phyloP scores from a whole-genome alignment of 53 echinoderm and acorn worm species.

The Echinometra lucunter region DNA sequence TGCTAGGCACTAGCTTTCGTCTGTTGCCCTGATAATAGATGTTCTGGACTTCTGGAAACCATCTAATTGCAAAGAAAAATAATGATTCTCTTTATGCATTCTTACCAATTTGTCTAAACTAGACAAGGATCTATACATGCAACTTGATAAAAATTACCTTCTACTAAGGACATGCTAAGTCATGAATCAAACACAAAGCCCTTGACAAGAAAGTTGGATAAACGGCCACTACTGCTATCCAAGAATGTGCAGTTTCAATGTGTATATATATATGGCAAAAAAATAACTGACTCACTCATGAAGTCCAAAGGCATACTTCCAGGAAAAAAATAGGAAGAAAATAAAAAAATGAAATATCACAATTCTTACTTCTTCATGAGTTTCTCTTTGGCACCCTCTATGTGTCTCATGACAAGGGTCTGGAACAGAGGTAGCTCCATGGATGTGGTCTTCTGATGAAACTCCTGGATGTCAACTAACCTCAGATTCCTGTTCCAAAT shows the following conservation, averaged over 20 bases:
- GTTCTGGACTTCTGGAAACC: slow-evolving; percentile 99
- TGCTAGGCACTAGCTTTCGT: slow-evolving; percentile 96
- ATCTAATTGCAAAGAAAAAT: slow-evolving; percentile 65
- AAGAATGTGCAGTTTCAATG: neutral
- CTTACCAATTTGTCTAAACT: neutral
- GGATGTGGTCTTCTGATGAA: slow-evolving; percentile 92
- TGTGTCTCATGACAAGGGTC: slow-evolving; percentile 99
- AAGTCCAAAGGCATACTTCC: neutral
- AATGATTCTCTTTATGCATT: neutral
- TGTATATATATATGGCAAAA: neutral
- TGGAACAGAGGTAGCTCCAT: slow-evolving; percentile 99
- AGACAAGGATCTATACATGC: neutral
- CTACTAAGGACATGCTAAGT: neutral
- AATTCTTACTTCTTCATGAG: slow-evolving; percentile 94
- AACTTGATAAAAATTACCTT: neutral
- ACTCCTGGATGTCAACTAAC: slow-evolving; percentile 92
- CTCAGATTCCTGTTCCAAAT: slow-evolving; percentile 79
- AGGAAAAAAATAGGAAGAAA: neutral
- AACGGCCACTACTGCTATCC: neutral
- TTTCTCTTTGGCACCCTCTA: slow-evolving; percentile 95
- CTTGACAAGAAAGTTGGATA: neutral
- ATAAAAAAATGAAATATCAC: neutral
- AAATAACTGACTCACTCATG: neutral
- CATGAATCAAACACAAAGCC: neutral
- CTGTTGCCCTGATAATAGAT: slow-evolving; percentile 99